Percentiles rank a stretch among this genome's conserved stretches.
These are phyloP conservation scores for Macaria notata DNA, from an alignment of 2,888 invertebrate genomes.

Conservation along the genomic window DNA sequence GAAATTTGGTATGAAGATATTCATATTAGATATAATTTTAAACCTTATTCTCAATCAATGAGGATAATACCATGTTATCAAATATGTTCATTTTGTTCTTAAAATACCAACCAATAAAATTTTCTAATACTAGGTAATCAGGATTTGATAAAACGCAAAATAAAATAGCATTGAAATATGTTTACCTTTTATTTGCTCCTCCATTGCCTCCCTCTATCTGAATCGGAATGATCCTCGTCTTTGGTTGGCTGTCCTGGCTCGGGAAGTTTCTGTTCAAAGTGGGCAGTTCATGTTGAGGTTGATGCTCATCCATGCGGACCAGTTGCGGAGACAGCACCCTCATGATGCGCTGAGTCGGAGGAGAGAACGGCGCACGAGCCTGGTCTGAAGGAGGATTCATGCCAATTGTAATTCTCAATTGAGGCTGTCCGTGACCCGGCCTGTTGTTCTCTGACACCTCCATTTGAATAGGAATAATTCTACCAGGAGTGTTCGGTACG, in stretches of 20 bases:
- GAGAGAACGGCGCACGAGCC: constrained; percentile 58
- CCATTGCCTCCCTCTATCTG: constrained; percentile 78
- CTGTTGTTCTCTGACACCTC: constrained; percentile 75
- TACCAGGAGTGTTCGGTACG: constrained; percentile 53
- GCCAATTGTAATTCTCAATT: constrained; percentile 72
- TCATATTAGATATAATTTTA: no score
- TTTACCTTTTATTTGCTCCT: constrained; percentile 70
- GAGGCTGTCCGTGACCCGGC: constrained; percentile 58
- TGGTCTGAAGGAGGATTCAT: constrained; percentile 61
- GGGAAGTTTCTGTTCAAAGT: constrained; percentile 61
- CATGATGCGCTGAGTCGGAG: constrained; percentile 79
- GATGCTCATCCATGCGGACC: constrained; percentile 72
- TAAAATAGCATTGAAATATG: no score
- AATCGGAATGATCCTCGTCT: constrained; percentile 84
- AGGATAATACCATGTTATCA: no score
- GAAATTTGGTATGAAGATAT: no score
- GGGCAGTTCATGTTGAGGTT: constrained; percentile 66
- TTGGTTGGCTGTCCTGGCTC: constrained; percentile 64
- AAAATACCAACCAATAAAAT: no score
- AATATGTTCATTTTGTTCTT: no score
- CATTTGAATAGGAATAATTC: constrained; percentile 86
- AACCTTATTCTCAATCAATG: no score
- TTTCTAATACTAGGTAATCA: no score
- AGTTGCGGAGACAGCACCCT: constrained; percentile 77
- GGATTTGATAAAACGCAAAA: no score